A percentile compares a stretch with the other conserved stretches of the same genome.
phyloP scores from a whole-genome alignment of 1,140 invertebrate genomes.

The Agrilus planipennis region DNA sequence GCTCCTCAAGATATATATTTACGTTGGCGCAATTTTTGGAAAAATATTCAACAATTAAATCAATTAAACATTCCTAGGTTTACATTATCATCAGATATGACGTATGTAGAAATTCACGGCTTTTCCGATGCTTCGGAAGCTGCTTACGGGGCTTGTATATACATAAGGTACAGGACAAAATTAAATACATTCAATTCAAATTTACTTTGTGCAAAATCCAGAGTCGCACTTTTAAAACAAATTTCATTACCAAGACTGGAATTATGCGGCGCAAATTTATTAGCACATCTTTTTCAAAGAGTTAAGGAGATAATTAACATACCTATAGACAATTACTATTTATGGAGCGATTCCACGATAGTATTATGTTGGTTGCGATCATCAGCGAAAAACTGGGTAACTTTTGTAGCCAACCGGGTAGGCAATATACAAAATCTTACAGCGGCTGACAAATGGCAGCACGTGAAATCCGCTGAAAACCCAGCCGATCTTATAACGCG shows the following conservation, averaged over 20 bases:
- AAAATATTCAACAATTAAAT: neutral
- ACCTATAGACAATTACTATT: constrained; percentile 10
- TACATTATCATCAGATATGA: neutral
- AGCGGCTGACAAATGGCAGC: constrained; percentile 19
- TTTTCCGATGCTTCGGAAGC: constrained; percentile 9
- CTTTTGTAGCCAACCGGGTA: constrained; percentile 30
- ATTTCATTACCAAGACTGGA: constrained; percentile 14
- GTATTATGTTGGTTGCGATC: constrained; percentile 24
- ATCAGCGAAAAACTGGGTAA: constrained; percentile 17
- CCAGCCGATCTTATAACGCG: constrained; percentile 35
- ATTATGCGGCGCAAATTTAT: constrained; percentile 8
- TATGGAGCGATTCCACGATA: constrained; percentile 35
- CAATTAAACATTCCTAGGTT: constrained; percentile 6
- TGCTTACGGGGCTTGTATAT: constrained; percentile 8
- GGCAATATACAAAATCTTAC: constrained; percentile 28
- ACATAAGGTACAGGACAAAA: constrained; percentile 2
- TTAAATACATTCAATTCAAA: neutral
- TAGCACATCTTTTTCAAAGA: constrained; percentile 11
- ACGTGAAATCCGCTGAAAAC: constrained; percentile 29
- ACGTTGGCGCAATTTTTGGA: neutral
- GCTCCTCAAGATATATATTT: constrained; percentile 18
- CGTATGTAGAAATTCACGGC: constrained; percentile 9
- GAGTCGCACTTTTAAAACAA: constrained; percentile 8
- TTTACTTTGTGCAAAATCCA: constrained; percentile 12
- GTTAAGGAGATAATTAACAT: constrained; percentile 8